Evolutionary conservation across 1,140 invertebrate genomes (phyloP).

Genomic region (Drosophila grimshawi): DNA sequence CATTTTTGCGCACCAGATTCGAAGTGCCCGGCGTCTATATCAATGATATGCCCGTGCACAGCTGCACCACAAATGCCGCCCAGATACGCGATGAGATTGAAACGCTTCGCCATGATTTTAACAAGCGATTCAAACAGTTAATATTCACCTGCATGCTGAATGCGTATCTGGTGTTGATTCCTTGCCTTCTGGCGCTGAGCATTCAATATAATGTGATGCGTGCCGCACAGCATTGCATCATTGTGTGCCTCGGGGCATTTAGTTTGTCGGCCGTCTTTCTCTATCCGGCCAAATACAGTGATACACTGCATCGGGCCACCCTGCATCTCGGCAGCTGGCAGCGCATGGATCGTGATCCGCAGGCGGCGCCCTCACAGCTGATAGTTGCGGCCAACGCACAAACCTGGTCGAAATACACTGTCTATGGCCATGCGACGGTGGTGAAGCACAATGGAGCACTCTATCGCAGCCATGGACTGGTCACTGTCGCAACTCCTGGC

Average conservation of each 20-base stretch:
- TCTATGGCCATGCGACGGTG: constrained; percentile 92
- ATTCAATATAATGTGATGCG: constrained; percentile 95
- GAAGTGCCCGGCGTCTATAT: constrained; percentile 83
- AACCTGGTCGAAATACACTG: constrained; percentile 89
- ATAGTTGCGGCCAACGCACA: constrained; percentile 65
- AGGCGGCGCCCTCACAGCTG: constrained; percentile 45
- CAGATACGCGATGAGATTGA: constrained; percentile 94
- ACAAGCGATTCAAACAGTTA: constrained; percentile 93
- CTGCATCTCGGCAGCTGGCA: constrained; percentile 95
- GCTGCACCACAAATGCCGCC: constrained; percentile 89
- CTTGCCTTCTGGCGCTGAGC: constrained; percentile 93
- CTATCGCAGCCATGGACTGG: constrained; percentile 91
- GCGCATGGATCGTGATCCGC: constrained; percentile 85
- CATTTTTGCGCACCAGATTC: constrained; percentile 88
- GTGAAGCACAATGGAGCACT: constrained; percentile 92
- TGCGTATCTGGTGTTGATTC: constrained; percentile 96
- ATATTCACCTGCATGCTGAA: constrained; percentile 95
- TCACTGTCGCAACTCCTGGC: constrained; percentile 92
- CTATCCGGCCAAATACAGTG: constrained; percentile 90
- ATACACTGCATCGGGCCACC: constrained; percentile 94
- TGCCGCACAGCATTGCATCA: constrained; percentile 92
- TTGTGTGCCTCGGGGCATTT: constrained; percentile 93
- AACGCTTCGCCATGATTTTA: constrained; percentile 93
- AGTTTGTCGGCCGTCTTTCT: constrained; percentile 92
- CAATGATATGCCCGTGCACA: constrained; percentile 87